Evolutionary conservation across 2,888 invertebrate species (phyloP), one percentile per base, ranked within the genome.

Genomic region (Epistrophella euchroma): DNA sequence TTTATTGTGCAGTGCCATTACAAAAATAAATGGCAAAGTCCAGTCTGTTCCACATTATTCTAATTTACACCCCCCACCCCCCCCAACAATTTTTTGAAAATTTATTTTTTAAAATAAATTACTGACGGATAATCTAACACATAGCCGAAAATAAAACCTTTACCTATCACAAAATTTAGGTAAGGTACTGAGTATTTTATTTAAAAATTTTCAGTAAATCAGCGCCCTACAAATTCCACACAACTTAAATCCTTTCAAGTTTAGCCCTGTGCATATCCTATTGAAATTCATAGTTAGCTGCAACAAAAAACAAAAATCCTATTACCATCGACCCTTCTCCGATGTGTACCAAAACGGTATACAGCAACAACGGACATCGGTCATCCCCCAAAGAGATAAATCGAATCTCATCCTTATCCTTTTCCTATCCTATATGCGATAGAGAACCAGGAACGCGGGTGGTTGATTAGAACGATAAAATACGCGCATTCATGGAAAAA

Each of bases 391-490:
- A 71, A 86, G 82, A 86, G 73, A 86, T 86, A 86, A 86, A 86
- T 86, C 82, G 86, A 25, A 74, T 74, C 77, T 64, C 86, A 78
- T 86, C 82, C 77, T 47, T 78, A n/a, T 19, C 40, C 37, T 2
- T n/a, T 40, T 19, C 19, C 37, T 22, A 19, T n/a, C n/a, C n/a
- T n/a, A 56, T 28, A 55, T 37, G n/a, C 19, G 11, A 13, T 7
- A 32, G 4, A 1, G 40, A 15, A 7, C 9, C 6, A 0, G 43
- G 13, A 52, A 58, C 40, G 70, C 47, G 62, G 80, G 52, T 73
- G 80, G 56, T 82, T 86, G 86, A 86, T 86, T 86, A 86, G 86
- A 77, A 82, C 86, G 82, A 86, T 86, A 86, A 86, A 86, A 82
- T 82, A 82, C 86, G 82, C 82, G 81, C 74, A 74, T 82, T 58